Base-by-base conservation (phyloP, 2,113 vertebrate species). In the Astur gentilis region DNA sequence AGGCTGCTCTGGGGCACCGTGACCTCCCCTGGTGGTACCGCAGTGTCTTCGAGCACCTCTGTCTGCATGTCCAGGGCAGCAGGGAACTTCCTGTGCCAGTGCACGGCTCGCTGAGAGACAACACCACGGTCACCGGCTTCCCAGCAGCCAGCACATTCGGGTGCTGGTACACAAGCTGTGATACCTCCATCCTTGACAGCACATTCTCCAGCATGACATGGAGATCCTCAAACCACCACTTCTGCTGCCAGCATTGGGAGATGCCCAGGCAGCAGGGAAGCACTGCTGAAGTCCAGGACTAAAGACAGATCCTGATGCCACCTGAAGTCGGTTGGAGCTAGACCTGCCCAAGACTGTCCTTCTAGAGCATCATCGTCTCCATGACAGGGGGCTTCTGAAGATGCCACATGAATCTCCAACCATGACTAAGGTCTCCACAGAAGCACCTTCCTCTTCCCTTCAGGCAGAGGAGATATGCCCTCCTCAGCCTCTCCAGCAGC, bases 181-280 rank as follows among this genome's bases (percentile, higher is more conserved):
- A 17, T 45, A 34, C 27, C 60, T 83, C 32, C 32, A 40, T 45
- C 50, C 50, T 7, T 7, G 11, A 6, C 58, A 77, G 64, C 32
- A 60, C 1, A 0, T 49, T 31, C 49, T 32, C 36, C 76, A 95
- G 66, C 2, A 1, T 2, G 25, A 29, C 8, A 9, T 3, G 13
- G 40, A 47, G 36, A 77, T 72, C 49, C 38, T 52, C 38, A 64
- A 58, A 19, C 40, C 18, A 21, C 12, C 25, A 9, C 14, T 61
- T 89, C 65, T 62, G 58, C 60, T 92, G 55, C 80, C 1, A 0
- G 85, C 20, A 0, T 22, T 69, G 60, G 36, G 26, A 40, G 47
- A 22, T 11, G 34, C 49, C 40, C 45, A 19, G 71, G 77, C 64
- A 89, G 45, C 27, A 36, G 34, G 27, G 36, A 49, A 61, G 36